Conservation (phyloP, 2,888 invertebrate species). For the Schizaphis graminum region DNA sequence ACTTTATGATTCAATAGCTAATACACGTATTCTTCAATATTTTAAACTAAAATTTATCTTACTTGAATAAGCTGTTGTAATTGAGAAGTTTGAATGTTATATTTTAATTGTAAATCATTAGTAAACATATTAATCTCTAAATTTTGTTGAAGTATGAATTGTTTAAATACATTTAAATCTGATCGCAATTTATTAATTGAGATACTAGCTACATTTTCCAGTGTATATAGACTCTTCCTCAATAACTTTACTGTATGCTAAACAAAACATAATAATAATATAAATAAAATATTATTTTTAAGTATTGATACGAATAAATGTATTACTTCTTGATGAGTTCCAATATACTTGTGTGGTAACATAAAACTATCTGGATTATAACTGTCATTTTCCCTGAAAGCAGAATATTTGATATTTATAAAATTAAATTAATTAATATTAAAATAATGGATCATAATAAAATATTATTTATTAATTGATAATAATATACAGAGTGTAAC, state of each 20-base stretch:
- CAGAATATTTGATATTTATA: not conserved
- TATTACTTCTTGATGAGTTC: conserved; percentile 39
- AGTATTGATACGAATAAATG: not conserved
- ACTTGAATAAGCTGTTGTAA: conserved; percentile 38
- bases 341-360: conserved; percentile 31
- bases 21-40: not conserved
- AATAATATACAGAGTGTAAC: no score
- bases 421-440: not conserved
- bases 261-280: not conserved
- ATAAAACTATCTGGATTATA: conserved; percentile 28
- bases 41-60: not conserved
- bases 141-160: conserved; percentile 41
- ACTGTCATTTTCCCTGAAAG: conserved; percentile 45
- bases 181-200: conserved; percentile 42
- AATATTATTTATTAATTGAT: not conserved
- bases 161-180: conserved; percentile 55
- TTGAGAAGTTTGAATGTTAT: conserved; percentile 29
- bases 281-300: not conserved
- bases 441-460: not conserved
- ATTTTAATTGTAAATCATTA: conserved; percentile 50
- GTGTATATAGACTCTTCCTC: conserved; percentile 12
- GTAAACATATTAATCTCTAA: conserved; percentile 34
- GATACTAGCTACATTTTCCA: conserved; percentile 30
- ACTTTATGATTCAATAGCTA: not conserved
- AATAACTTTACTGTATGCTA: conserved; percentile 44